These are phyloP conservation scores for Drosophila sp. DNA, from an alignment of 1,140 invertebrate species.

Conservation along the genomic window DNA sequence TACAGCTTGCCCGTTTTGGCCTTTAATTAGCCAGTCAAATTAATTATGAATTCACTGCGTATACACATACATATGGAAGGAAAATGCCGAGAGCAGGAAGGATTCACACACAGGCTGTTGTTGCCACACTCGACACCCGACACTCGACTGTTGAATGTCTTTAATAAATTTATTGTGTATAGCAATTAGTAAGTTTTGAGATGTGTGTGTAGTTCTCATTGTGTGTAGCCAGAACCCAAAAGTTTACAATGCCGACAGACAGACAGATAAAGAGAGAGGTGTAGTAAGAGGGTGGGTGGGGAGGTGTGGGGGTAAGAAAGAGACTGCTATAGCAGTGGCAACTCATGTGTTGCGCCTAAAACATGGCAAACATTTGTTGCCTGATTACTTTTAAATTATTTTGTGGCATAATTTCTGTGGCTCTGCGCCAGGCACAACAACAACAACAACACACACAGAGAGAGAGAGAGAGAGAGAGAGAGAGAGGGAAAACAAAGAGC, in stretches of 20 bases:
- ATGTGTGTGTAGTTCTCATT: slow-evolving; percentile 19
- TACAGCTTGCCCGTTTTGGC: slow-evolving; percentile 8
- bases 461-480: no score
- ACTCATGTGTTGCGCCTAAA: slow-evolving; percentile 59
- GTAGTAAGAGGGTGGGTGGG: slow-evolving; percentile 9
- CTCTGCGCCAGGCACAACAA: slow-evolving; percentile 39
- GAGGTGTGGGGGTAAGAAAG: slow-evolving; percentile 9
- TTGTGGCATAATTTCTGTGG: slow-evolving; percentile 80
- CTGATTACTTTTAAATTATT: slow-evolving; percentile 85
- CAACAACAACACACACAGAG: slow-evolving; percentile 26
- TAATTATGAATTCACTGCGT: slow-evolving; percentile 71
- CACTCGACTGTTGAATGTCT: slow-evolving; percentile 42
- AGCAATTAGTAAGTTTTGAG: slow-evolving; percentile 66
- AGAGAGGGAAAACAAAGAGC: slow-evolving; percentile 26
- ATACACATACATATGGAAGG: slow-evolving; percentile 22
- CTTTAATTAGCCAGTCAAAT: slow-evolving; percentile 71
- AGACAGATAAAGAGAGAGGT: slow-evolving; percentile 24
- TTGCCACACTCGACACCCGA: slow-evolving; percentile 15
- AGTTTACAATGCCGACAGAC: slow-evolving; percentile 39
- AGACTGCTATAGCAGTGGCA: slow-evolving; percentile 11
- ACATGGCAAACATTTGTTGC: slow-evolving; percentile 80
- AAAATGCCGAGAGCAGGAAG: slow-evolving; percentile 1
- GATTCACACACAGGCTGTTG: slow-evolving; percentile 4
- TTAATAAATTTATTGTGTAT: slow-evolving; percentile 79
- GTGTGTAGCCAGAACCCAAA: slow-evolving; percentile 35